phyloP scores from a whole-genome alignment of 1,140 invertebrate genomes.

The Neelides sp. region DNA sequence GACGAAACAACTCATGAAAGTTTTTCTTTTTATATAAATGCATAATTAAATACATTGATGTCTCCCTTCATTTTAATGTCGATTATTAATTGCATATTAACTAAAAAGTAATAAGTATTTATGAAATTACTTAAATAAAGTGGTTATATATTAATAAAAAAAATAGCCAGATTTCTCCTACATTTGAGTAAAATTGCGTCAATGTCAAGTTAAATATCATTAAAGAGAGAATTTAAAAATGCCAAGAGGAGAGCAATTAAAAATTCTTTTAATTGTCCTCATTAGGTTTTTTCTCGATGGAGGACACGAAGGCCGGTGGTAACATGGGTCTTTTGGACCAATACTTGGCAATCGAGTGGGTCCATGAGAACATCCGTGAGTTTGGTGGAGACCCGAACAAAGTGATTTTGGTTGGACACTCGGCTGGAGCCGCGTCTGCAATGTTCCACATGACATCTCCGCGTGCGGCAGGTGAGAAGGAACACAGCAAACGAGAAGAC shows the following conservation, averaged over 20 bases:
- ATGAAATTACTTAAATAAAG: conserved; percentile 3
- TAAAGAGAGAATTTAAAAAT: neutral
- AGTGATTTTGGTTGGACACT: conserved; percentile 39
- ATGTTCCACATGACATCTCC: conserved; percentile 34
- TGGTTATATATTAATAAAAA: neutral
- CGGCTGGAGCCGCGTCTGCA: conserved; percentile 34
- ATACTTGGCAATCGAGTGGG: conserved; percentile 37
- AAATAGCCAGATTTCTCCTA: no score
- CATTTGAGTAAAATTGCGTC: no score
- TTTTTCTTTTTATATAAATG: no score
- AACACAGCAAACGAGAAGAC: neutral
- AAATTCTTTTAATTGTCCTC: neutral
- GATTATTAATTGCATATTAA: no score
- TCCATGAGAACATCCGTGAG: conserved; percentile 36
- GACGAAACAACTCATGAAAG: no score
- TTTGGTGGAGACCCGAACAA: conserved; percentile 38
- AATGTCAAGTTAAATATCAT: no score
- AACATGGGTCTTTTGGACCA: conserved; percentile 39
- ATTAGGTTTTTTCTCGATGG: conserved; percentile 29
- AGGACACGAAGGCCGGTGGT: conserved; percentile 30
- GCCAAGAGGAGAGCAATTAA: neutral
- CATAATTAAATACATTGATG: no score
- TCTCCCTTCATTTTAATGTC: no score
- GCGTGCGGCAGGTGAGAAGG: conserved; percentile 25
- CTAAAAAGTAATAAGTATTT: neutral